Evolutionary conservation across 2,113 vertebrate species (phyloP).

Genomic region (Corythornis cristatus): DNA sequence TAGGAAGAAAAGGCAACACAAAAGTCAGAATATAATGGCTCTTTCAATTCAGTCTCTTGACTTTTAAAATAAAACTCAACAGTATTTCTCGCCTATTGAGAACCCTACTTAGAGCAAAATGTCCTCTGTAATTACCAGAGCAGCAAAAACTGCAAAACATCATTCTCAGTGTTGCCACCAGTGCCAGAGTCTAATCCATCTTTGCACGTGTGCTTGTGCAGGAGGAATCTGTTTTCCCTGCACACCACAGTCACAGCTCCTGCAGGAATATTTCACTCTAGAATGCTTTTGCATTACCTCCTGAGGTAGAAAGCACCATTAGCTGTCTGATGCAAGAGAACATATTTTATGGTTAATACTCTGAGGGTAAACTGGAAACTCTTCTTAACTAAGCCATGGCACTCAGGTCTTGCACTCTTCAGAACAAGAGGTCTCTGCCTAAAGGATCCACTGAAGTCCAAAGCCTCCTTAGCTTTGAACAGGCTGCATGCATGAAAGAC

Average conservation of each 20-base stretch:
- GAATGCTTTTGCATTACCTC: not conserved
- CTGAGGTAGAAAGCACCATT: not conserved
- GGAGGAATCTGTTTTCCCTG: not conserved
- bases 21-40: slow-evolving; percentile 1
- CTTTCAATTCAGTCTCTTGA: not conserved
- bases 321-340: not conserved
- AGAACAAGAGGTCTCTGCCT: not conserved
- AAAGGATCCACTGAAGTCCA: not conserved
- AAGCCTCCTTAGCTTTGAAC: not conserved
- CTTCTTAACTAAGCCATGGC: not conserved
- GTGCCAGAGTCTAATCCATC: not conserved
- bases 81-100: not conserved
- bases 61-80: not conserved
- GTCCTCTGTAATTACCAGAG: not conserved
- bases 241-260: not conserved
- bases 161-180: not conserved
- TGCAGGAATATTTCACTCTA: not conserved
- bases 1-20: not conserved
- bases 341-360: not conserved
- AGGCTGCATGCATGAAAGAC: not conserved
- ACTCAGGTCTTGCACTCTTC: not conserved
- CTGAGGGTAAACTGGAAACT: not conserved
- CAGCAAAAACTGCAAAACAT: not conserved
- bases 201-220: not conserved
- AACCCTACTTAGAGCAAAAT: not conserved